Evolutionary conservation across 2,888 invertebrate genomes (phyloP).

Genomic region (Synanthedon formicaeformis): DNA sequence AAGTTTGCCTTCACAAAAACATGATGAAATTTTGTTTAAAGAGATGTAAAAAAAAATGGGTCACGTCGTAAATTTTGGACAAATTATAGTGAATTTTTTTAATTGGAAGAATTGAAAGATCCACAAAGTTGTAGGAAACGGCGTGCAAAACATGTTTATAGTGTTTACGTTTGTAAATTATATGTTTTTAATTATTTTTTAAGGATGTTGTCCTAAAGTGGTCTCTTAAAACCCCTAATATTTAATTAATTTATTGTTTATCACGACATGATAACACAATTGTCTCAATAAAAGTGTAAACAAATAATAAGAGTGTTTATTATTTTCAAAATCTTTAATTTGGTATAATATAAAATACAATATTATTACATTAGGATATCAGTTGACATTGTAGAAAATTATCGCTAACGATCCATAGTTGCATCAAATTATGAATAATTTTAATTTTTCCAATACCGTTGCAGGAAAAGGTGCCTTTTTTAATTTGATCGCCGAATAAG

Average conservation of each 20-base stretch:
- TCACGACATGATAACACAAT: slow-evolving; percentile 62
- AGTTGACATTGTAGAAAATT: neutral
- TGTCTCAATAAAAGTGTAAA: slow-evolving; percentile 61
- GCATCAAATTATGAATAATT: too few species aligned
- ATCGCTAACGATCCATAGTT: neutral
- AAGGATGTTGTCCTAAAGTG: slow-evolving; percentile 41
- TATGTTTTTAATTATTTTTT: slow-evolving; percentile 49
- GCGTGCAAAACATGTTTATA: slow-evolving; percentile 17
- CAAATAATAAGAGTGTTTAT: slow-evolving; percentile 21
- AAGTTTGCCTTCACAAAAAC: too few species aligned
- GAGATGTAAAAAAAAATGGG: too few species aligned
- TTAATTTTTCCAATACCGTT: too few species aligned
- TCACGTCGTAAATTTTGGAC: too few species aligned
- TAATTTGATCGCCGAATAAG: too few species aligned
- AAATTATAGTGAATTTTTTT: too few species aligned
- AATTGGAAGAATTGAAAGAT: too few species aligned
- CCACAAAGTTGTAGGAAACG: too few species aligned
- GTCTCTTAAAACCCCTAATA: slow-evolving; percentile 49
- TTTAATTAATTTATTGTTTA: slow-evolving; percentile 67
- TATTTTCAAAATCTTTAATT: slow-evolving; percentile 8
- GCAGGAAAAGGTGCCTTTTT: too few species aligned
- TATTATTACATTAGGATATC: neutral
- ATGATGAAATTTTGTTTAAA: too few species aligned
- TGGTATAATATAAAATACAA: neutral
- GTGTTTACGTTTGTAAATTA: slow-evolving; percentile 64